Percentiles rank a stretch among this genome's conserved stretches.
These are phyloP conservation scores for Caenorhabditis virilis DNA, from an alignment of 2,888 invertebrate species.

Conservation along the genomic window DNA sequence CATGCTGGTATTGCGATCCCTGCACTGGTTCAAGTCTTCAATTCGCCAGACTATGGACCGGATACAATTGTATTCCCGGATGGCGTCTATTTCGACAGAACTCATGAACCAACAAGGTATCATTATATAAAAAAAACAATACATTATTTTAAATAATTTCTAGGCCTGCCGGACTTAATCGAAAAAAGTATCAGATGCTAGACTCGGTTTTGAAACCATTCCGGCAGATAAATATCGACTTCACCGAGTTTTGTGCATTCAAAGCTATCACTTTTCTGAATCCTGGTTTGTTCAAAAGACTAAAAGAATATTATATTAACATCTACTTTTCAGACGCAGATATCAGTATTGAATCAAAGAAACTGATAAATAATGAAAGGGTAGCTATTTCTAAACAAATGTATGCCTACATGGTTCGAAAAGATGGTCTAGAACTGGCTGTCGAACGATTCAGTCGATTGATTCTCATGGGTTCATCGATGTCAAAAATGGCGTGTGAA, in stretches of 20 bases:
- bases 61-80: slow-evolving; percentile 66
- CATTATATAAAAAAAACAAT: too few species aligned
- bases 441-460: slow-evolving; percentile 65
- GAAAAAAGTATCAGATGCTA: slow-evolving; percentile 62
- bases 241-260: slow-evolving; percentile 65
- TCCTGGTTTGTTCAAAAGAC: slow-evolving; percentile 53
- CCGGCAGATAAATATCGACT: slow-evolving; percentile 61
- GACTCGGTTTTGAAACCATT: slow-evolving; percentile 65
- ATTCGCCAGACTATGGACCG: slow-evolving; percentile 59
- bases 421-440: slow-evolving; percentile 57
- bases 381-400: slow-evolving; percentile 61
- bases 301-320: slow-evolving; percentile 26
- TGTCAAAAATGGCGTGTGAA: slow-evolving; percentile 67
- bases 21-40: slow-evolving; percentile 64
- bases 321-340: slow-evolving; percentile 61
- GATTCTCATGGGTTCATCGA: slow-evolving; percentile 63
- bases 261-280: slow-evolving; percentile 67
- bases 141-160: too few species aligned
- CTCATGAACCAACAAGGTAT: slow-evolving; percentile 60
- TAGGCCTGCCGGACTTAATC: slow-evolving; percentile 54
- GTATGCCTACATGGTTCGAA: slow-evolving; percentile 62
- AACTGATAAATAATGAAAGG: slow-evolving; percentile 50
- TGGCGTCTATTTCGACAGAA: slow-evolving; percentile 64
- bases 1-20: slow-evolving; percentile 66
- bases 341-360: slow-evolving; percentile 46